Evolutionary conservation across 2,113 vertebrate species (phyloP), one percentile per base, ranked within the genome.

Genomic region (Chlorocebus sabaeus): DNA sequence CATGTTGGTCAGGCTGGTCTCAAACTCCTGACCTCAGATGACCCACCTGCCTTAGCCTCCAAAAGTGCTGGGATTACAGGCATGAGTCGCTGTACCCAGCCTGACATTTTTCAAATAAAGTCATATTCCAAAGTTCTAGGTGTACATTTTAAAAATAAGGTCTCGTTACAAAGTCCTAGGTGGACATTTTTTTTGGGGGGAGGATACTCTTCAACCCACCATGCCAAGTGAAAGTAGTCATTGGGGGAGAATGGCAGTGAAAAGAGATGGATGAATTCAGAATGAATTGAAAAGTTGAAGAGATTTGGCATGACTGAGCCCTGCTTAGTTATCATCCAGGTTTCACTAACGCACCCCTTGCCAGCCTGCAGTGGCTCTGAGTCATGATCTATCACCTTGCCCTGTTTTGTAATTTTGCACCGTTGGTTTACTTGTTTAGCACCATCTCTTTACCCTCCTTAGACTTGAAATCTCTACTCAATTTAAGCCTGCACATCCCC

Each of bases 331-430:
- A 35, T 35, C 35, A 48, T 40, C 27, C 6, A 40, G 12, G 6
- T 48, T 30, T 50, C 11, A 40, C 17, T 50, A 12, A 30, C 8
- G 20, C 32, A 30, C 3, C 22, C 3, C 20, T 52, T 38, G 61
- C 90, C 38, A 55, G 40, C n/a, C 17, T 6, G 18, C 61, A 7
- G 0, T 2, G 4, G 12, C 59, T 25, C 14, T 30, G 52, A 73
- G n/a, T 72, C 57, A 0, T 12, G 8, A 12, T 55, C 4, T 73
- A 6, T n/a, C 10, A 43, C 23, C 0, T n/a, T 14, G 7, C 3
- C 17, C 4, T 50, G 5, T 59, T n/a, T 8, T 55, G 6, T 59
- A 11, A 3, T 35, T 35, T 87, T 17, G 2, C 48, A 43, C 9
- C 57, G 8, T n/a, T 43, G n/a, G 43, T 67, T 61, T 50, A 8